These are phyloP conservation scores for Columba guinea DNA, from an alignment of 2,797 vertebrate species.

Conservation along the genomic window DNA sequence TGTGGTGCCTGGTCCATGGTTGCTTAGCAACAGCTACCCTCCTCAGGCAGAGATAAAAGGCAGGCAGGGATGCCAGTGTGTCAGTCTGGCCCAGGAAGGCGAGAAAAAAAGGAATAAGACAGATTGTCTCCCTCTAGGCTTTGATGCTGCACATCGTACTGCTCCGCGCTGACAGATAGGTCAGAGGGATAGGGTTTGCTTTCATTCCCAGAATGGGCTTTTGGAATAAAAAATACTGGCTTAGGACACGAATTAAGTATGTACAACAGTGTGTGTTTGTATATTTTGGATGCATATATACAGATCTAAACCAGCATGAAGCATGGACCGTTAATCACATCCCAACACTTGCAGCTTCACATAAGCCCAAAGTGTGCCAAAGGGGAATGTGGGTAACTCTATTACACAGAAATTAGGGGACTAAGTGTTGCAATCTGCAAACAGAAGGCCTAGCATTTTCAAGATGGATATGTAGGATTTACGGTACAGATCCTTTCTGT, in stretches of 20 bases:
- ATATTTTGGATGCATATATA: not conserved
- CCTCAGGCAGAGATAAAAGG: not conserved
- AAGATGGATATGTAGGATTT: not conserved
- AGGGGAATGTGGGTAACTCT: not conserved
- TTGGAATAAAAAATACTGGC: not conserved
- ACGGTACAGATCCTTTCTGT: not conserved
- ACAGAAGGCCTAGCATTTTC: not conserved
- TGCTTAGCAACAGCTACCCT: slow-evolving; percentile 57
- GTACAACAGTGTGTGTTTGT: accelerated
- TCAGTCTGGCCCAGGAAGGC: not conserved
- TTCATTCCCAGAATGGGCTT: not conserved
- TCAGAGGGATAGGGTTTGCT: not conserved
- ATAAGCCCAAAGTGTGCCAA: not conserved
- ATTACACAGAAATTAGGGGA: not conserved
- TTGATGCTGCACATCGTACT: not conserved
- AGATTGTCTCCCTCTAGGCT: not conserved
- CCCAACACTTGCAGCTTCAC: not conserved
- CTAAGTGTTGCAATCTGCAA: not conserved
- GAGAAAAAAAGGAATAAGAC: not conserved
- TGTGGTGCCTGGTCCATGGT: not conserved
- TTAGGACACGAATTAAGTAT: not conserved
- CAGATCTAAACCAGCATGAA: not conserved
- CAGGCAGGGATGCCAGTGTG: not conserved
- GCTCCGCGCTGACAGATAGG: not conserved
- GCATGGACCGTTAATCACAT: not conserved